Percentiles rank a stretch among this genome's conserved stretches.
These are phyloP conservation scores for Ophion ventricosus DNA, from an alignment of 2,888 invertebrate genomes.

Conservation along the genomic window DNA sequence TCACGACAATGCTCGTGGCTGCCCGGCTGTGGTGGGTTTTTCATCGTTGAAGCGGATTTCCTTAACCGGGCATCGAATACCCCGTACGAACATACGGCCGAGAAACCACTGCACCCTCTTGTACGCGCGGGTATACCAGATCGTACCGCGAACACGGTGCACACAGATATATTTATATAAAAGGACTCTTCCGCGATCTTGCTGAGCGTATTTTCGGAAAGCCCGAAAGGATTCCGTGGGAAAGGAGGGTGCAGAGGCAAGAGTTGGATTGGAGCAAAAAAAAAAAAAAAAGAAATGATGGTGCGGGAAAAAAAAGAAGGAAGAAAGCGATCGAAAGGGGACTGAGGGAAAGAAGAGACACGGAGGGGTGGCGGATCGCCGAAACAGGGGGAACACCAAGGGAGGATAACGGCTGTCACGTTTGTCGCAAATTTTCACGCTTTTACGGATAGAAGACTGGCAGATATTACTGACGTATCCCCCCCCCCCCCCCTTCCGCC, in stretches of 20 bases:
- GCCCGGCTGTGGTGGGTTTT: slow-evolving; percentile 46
- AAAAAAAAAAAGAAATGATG: slow-evolving; percentile 29
- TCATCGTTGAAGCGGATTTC: slow-evolving; percentile 67
- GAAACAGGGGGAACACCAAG: slow-evolving; percentile 42
- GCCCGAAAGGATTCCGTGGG: slow-evolving; percentile 81
- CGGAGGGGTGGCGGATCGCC: slow-evolving; percentile 27
- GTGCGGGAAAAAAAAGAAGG: slow-evolving; percentile 32
- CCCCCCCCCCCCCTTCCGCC: neutral
- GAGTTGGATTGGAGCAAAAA: slow-evolving; percentile 77
- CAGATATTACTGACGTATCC: slow-evolving; percentile 59
- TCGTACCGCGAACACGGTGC: neutral
- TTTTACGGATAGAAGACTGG: slow-evolving; percentile 71
- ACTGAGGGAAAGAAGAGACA: slow-evolving; percentile 47
- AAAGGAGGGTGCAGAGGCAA: slow-evolving; percentile 77
- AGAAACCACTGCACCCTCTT: slow-evolving; percentile 35
- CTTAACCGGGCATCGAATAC: slow-evolving; percentile 62
- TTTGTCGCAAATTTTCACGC: slow-evolving; percentile 75
- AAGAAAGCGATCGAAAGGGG: slow-evolving; percentile 52
- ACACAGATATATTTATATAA: slow-evolving; percentile 18
- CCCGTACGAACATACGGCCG: too few species aligned
- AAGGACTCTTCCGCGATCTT: slow-evolving; percentile 51
- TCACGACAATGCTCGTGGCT: slow-evolving; percentile 69
- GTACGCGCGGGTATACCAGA: slow-evolving; percentile 24
- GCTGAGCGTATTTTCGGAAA: slow-evolving; percentile 77
- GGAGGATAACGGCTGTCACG: slow-evolving; percentile 66